Conservation (phyloP, 2,797 vertebrate species). For the Pseudotriccus pelzelni region DNA sequence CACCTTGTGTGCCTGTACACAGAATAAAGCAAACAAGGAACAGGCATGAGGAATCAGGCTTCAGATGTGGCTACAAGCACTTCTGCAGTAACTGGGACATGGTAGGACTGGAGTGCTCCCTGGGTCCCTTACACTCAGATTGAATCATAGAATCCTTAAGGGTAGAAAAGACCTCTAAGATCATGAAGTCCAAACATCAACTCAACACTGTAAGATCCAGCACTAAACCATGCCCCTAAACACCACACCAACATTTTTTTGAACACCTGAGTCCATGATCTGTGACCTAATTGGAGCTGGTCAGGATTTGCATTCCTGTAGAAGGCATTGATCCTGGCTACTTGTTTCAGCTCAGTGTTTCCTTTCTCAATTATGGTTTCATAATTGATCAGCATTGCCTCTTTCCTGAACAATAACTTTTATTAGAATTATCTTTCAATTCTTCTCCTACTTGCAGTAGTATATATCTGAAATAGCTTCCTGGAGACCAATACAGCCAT, state of each 20-base stretch:
- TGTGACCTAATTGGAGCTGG: not conserved
- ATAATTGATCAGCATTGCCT: not conserved
- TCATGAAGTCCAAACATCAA: too few relatives aligned
- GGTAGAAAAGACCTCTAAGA: not conserved
- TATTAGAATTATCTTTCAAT: not conserved
- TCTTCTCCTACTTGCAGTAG: not conserved
- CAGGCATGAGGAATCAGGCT: not conserved
- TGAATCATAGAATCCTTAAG: not conserved
- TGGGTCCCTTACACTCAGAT: not conserved
- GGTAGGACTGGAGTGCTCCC: not conserved
- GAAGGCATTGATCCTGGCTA: not conserved
- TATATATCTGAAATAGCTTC: not conserved
- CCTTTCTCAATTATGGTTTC: not conserved
- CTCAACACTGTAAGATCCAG: not conserved
- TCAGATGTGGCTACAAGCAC: not conserved
- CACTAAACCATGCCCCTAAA: not conserved
- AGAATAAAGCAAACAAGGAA: not conserved
- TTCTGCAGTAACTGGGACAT: not conserved
- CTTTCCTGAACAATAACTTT: not conserved
- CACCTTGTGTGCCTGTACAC: not conserved
- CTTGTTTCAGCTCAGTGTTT: not conserved
- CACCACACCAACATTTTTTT: not conserved
- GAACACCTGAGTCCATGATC: not conserved
- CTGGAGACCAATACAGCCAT: not conserved
- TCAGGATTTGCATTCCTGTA: not conserved